These are phyloP conservation scores for Ophraella communa DNA, from an alignment of 2,888 invertebrate species.

Conservation along the genomic window DNA sequence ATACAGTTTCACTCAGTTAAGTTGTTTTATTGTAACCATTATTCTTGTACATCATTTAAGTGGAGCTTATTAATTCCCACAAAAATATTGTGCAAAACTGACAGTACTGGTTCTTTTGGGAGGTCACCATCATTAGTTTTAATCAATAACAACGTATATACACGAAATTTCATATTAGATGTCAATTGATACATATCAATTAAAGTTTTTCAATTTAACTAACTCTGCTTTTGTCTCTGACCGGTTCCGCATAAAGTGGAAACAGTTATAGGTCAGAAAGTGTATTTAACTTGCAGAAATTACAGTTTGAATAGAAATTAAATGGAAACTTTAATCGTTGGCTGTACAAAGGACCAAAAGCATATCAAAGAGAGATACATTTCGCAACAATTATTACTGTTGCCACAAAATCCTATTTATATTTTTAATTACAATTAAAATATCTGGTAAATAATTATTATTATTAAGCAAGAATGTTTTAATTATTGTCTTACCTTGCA, in stretches of 20 bases:
- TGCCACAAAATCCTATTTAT: not conserved
- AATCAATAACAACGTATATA: too few species aligned
- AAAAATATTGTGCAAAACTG: too few species aligned
- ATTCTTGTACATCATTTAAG: too few species aligned
- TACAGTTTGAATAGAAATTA: slow-evolving; percentile 8
- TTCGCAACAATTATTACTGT: not conserved
- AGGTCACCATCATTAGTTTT: too few species aligned
- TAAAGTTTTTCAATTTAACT: not conserved
- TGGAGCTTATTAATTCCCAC: too few species aligned
- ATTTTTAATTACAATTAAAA: not conserved
- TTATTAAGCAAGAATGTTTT: too few species aligned
- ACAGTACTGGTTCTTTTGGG: too few species aligned
- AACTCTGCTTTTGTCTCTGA: not conserved
- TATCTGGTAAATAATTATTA: too few species aligned
- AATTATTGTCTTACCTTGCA: slow-evolving; percentile 63
- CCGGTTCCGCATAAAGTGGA: not conserved
- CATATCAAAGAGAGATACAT: too few species aligned
- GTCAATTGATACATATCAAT: not conserved
- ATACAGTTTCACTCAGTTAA: too few species aligned
- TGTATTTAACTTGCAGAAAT: not conserved
- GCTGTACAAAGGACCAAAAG: too few species aligned
- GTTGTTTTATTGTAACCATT: too few species aligned
- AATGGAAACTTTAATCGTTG: slow-evolving; percentile 10
- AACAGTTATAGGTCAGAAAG: not conserved
- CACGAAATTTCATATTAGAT: not conserved